A percentile compares a stretch with the other conserved stretches of the same genome.
phyloP scores from a whole-genome alignment of 2,797 vertebrate genomes.

The Phylloscopus collybita region DNA sequence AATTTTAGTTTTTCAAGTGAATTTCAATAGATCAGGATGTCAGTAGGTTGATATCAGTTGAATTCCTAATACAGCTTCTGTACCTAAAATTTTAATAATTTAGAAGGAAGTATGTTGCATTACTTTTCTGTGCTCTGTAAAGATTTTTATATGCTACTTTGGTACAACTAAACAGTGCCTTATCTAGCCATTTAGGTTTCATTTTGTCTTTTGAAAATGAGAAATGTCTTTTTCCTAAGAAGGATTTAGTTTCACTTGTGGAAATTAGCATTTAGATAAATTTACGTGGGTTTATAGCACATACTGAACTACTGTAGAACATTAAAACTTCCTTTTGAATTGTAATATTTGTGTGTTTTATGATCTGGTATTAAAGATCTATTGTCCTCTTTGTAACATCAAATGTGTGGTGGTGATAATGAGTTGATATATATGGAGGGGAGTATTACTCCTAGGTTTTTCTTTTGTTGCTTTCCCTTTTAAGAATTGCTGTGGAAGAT shows the following conservation, averaged over 20 bases:
- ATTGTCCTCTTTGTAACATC: neutral
- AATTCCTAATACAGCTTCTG: neutral
- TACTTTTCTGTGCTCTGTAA: neutral
- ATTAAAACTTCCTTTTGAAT: neutral
- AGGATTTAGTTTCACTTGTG: neutral
- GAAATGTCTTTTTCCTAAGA: neutral
- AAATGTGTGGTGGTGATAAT: neutral
- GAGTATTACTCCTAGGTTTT: neutral
- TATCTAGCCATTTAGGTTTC: neutral
- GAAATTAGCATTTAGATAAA: neutral
- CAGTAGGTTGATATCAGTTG: neutral
- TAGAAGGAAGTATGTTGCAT: neutral
- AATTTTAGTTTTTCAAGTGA: neutral
- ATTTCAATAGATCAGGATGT: neutral
- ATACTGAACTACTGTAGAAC: neutral
- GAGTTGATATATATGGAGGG: neutral
- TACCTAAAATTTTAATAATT: neutral
- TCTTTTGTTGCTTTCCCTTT: neutral
- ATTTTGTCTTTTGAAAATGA: neutral
- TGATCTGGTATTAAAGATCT: neutral
- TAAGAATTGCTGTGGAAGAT: neutral
- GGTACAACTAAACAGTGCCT: neutral
- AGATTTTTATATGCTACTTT: neutral
- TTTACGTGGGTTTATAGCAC: neutral
- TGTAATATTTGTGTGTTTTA: neutral